Evolutionary conservation across 2,797 vertebrate species (phyloP).

Genomic region (Arctocebus calabarensis): DNA sequence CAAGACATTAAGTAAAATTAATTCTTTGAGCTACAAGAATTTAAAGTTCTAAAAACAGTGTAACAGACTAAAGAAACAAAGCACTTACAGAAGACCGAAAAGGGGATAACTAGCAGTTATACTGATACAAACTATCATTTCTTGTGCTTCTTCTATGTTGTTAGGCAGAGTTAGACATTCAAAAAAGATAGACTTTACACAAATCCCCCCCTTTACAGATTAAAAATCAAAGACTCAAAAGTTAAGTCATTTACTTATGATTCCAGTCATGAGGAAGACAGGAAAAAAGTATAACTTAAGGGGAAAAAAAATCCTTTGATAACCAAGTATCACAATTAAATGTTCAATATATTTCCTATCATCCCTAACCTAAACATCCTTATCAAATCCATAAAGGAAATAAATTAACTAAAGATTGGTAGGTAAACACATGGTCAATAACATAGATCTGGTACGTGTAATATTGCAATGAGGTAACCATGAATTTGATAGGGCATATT

Average conservation of each 20-base stretch:
- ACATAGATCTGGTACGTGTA: background rate
- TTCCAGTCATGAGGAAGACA: rapidly evolving
- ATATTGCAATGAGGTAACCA: background rate
- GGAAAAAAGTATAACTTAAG: background rate
- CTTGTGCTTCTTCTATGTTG: background rate
- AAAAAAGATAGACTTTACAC: background rate
- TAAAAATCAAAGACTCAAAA: constrained; percentile 7
- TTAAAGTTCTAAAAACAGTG: constrained; percentile 41
- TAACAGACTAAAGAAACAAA: constrained; percentile 41
- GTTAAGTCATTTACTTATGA: background rate
- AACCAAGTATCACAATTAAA: constrained; percentile 6
- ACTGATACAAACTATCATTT: background rate
- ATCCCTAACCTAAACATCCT: constrained; percentile 19
- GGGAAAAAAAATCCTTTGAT: background rate
- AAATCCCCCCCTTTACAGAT: background rate
- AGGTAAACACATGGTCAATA: constrained; percentile 40
- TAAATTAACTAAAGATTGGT: constrained; percentile 32
- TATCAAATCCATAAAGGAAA: constrained; percentile 15
- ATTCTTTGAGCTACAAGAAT: background rate
- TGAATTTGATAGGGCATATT: background rate
- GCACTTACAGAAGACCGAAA: background rate
- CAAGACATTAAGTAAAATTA: constrained; percentile 25
- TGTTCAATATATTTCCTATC: background rate
- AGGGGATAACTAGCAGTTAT: background rate
- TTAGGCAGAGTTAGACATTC: background rate